Conservation (phyloP, 1,140 invertebrate species). For the Pachyrhynchus sulphureomaculatus region DNA sequence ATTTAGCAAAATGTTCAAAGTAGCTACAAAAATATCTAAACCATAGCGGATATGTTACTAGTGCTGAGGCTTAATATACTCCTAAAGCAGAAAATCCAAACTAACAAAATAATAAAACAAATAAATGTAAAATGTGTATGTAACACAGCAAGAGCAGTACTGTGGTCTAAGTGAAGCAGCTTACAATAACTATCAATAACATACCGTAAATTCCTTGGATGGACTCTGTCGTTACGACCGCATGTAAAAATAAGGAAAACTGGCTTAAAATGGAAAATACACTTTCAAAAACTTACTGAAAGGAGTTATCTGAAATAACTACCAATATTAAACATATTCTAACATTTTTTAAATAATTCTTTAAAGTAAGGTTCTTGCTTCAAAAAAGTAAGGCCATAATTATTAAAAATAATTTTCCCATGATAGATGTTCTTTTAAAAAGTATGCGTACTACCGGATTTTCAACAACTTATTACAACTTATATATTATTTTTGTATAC, state of each 20-base stretch:
- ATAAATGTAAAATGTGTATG: not conserved
- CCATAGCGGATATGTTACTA: too few species aligned
- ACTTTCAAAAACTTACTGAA: not conserved
- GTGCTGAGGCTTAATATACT: too few species aligned
- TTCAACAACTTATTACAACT: too few species aligned
- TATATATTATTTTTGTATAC: too few species aligned
- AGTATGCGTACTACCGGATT: too few species aligned
- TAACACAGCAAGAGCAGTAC: not conserved
- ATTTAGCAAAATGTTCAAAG: too few species aligned
- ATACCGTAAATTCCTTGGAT: slow-evolving; percentile 51
- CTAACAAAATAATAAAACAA: not conserved
- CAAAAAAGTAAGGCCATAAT: too few species aligned
- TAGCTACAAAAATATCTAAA: too few species aligned
- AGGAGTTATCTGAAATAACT: not conserved
- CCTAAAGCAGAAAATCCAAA: not conserved
- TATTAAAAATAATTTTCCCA: too few species aligned
- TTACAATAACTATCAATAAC: slow-evolving; percentile 31
- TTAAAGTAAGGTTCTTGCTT: too few species aligned
- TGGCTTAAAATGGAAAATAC: slow-evolving; percentile 22
- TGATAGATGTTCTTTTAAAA: too few species aligned
- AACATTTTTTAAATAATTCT: too few species aligned
- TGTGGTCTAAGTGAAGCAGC: not conserved
- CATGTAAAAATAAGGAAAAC: slow-evolving; percentile 46
- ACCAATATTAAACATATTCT: not conserved
- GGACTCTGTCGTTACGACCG: slow-evolving; percentile 45